Base-by-base conservation (phyloP, 1,140 invertebrate species). In the Halesus radiatus region DNA sequence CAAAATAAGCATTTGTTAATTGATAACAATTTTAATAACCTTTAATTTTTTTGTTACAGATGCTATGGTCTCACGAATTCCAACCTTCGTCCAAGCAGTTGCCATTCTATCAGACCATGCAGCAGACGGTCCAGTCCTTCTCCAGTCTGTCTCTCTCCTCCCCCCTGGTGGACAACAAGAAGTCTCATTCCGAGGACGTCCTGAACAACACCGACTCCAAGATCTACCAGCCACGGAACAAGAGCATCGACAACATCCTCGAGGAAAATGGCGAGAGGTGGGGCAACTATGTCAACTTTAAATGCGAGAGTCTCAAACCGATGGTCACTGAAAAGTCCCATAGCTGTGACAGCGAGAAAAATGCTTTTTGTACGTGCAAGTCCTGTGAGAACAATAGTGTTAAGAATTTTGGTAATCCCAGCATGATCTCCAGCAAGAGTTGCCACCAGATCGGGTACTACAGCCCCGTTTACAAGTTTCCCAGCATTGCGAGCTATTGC, bases 391-490 rank as follows among this genome's bases (percentile, higher is more conserved):
- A 73, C 15, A 60, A 8, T 52, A 32, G 37, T 15, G 32, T 26
- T 5, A 76, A 64, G n/a, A 64, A 64, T n/a, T 70, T 62, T 52
- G 37, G 29, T 54, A 62, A 29, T 68, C 29, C 68, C 6, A 81
- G 56, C 45, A 82, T 84, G 76, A 80, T 80, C 37, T 84, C 82
- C 16, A 84, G 82, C 50, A 84, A 84, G 62, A 84, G 82, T 66
- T 84, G 82, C 70, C 82, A 84, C 70, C 82, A 84, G 68, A 84
- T 84, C 20, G 84, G 85, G 82, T 86, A 86, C 84, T 90, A 90
- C 85, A 89, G 86, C 83, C 89, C 89, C 26, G 89, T 90, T 13
- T 90, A 90, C 80, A 89, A 89, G 81, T 90, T 88, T 81, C 88
- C 89, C n/a, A 90, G 87, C 80, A 89, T 90, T 80, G 86, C 85